Conservation (phyloP, 2,797 vertebrate species). For the Chelon labrosus region DNA sequence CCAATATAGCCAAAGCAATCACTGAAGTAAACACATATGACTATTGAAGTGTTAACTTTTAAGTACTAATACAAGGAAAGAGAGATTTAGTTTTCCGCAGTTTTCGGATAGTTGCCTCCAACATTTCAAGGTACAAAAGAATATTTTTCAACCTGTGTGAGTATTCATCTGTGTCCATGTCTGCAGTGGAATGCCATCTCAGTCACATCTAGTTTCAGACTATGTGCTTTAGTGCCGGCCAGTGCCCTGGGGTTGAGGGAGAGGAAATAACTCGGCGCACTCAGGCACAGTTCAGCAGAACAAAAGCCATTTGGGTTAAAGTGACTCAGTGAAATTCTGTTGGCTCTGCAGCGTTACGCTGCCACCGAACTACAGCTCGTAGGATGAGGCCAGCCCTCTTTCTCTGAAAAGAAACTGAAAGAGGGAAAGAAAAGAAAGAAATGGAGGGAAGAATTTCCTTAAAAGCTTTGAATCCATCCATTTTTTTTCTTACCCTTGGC, state of each 20-base stretch:
- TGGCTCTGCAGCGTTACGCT: slow-evolving; percentile 46
- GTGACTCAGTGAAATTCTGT: slow-evolving; percentile 56
- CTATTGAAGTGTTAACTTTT: not conserved
- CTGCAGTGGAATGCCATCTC: slow-evolving; percentile 30
- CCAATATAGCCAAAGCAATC: not conserved
- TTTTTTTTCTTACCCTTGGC: slow-evolving; percentile 38
- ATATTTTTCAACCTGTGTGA: slow-evolving; percentile 15
- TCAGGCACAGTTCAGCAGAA: slow-evolving; percentile 59
- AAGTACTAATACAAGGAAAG: not conserved
- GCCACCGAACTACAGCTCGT: slow-evolving; percentile 38
- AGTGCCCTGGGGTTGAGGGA: slow-evolving; percentile 46
- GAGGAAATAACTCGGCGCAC: slow-evolving; percentile 59
- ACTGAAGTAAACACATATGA: not conserved
- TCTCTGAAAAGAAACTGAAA: slow-evolving; percentile 31
- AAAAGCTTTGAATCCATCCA: slow-evolving; percentile 55
- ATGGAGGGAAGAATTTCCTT: slow-evolving; percentile 38
- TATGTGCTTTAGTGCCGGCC: slow-evolving; percentile 61
- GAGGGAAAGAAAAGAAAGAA: slow-evolving; percentile 15
- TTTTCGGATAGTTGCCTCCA: not conserved
- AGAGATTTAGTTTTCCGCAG: not conserved
- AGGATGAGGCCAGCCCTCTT: slow-evolving; percentile 26
- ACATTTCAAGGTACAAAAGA: slow-evolving; percentile 10
- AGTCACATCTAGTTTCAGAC: slow-evolving; percentile 58
- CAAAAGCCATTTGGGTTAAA: slow-evolving; percentile 66
- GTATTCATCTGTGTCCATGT: slow-evolving; percentile 16